phyloP scores from a whole-genome alignment of 2,113 vertebrate species.

The Kobus ellipsiprymnus region DNA sequence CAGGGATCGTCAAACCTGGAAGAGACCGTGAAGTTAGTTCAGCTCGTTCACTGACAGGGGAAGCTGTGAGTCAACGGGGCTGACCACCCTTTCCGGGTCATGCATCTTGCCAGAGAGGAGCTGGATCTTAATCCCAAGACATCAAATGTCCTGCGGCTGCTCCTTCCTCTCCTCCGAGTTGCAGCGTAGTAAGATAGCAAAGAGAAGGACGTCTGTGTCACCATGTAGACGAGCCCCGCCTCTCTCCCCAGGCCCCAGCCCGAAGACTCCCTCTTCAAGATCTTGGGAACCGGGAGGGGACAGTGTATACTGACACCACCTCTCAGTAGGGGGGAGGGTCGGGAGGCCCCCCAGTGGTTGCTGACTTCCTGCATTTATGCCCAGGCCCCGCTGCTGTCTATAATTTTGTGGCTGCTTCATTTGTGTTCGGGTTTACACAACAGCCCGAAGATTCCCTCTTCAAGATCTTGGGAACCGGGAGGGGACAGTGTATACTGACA shows the following conservation, averaged over 20 bases:
- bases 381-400: background rate
- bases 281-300: background rate
- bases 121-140: background rate
- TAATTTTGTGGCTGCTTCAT: background rate
- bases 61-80: background rate
- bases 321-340: background rate
- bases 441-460: background rate
- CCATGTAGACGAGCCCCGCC: rapidly evolving
- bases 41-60: background rate
- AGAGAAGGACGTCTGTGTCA: background rate
- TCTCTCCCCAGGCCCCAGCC: background rate
- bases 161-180: background rate
- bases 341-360: background rate
- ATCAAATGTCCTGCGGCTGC: background rate
- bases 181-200: background rate
- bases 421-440: background rate
- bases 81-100: background rate
- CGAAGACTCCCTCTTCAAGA: background rate
- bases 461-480: background rate
- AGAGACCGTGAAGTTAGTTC: background rate
- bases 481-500: background rate
- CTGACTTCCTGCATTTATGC: background rate
- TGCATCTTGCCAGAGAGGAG: background rate
- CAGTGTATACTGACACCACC: background rate
- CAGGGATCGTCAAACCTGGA: background rate